Conservation (phyloP, 1,140 invertebrate species). For the Mizuhopecten yessoensis region DNA sequence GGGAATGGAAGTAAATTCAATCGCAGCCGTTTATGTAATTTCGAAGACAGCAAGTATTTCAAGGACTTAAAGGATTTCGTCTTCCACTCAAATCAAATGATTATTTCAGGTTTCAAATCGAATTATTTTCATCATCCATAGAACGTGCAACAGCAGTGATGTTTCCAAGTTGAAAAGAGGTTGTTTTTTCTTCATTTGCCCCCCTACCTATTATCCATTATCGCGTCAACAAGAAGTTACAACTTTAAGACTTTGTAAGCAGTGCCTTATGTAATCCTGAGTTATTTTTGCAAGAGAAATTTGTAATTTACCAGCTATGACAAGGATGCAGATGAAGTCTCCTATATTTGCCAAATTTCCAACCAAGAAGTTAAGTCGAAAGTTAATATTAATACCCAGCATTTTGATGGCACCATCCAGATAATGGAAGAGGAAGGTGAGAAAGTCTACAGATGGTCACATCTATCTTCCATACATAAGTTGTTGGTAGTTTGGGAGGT, state of each 20-base stretch:
- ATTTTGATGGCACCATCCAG: background rate
- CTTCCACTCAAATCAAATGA: background rate
- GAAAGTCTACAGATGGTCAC: background rate
- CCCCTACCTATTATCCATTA: no score
- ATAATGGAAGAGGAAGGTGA: background rate
- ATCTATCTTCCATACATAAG: conserved; percentile 5
- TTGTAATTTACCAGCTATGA: no score
- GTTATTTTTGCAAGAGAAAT: no score
- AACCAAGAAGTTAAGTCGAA: background rate
- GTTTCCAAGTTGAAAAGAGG: background rate
- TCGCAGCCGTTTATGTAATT: background rate
- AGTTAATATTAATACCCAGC: background rate
- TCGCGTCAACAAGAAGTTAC: background rate
- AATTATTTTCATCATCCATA: background rate
- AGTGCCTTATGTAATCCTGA: background rate
- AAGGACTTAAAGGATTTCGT: background rate
- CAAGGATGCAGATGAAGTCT: no score
- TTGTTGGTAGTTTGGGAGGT: background rate
- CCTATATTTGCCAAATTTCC: no score
- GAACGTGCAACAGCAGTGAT: background rate
- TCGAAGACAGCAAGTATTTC: background rate
- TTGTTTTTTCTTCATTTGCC: no score
- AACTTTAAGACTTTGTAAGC: background rate
- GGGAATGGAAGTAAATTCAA: background rate
- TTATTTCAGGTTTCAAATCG: background rate